A percentile compares a stretch with the other conserved stretches of the same genome.
These are phyloP conservation scores for Phania funesta DNA, from an alignment of 2,888 invertebrate genomes.

Conservation along the genomic window DNA sequence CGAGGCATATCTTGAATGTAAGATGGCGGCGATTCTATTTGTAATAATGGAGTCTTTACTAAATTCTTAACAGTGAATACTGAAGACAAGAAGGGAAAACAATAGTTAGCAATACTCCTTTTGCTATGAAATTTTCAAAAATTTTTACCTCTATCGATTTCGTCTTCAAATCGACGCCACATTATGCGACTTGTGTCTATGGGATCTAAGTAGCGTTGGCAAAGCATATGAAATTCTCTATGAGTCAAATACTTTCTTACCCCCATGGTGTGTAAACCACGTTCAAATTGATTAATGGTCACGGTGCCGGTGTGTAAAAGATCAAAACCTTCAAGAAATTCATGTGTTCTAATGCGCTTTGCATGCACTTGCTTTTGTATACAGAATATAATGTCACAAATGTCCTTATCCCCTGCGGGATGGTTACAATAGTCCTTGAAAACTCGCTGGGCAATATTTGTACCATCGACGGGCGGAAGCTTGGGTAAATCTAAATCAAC, in stretches of 20 bases:
- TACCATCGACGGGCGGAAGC: conserved; percentile 80
- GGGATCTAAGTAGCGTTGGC: conserved; percentile 86
- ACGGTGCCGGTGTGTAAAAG: conserved; percentile 85
- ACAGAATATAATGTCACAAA: conserved; percentile 75
- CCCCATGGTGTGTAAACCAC: conserved; percentile 86
- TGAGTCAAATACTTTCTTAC: conserved; percentile 83
- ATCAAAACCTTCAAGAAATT: conserved; percentile 88
- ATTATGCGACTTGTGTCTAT: conserved; percentile 85
- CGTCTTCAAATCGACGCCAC: conserved; percentile 89
- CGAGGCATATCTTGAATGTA: conserved; percentile 81
- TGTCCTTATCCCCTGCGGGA: conserved; percentile 70
- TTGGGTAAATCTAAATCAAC: conserved; percentile 86
- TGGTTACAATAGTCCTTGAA: conserved; percentile 70
- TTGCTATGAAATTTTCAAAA: neutral
- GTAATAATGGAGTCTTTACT: conserved; percentile 85
- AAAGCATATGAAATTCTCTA: conserved; percentile 84
- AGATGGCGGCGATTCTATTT: conserved; percentile 82
- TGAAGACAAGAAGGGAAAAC: conserved; percentile 70
- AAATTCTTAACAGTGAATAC: conserved; percentile 85
- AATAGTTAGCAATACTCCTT: neutral
- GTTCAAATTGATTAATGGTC: conserved; percentile 86
- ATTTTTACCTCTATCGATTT: conserved; percentile 86
- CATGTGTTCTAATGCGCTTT: conserved; percentile 84
- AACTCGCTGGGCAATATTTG: conserved; percentile 64
- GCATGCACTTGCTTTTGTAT: conserved; percentile 86